Conservation (phyloP, 2,797 vertebrate species). For the Arctocebus calabarensis region DNA sequence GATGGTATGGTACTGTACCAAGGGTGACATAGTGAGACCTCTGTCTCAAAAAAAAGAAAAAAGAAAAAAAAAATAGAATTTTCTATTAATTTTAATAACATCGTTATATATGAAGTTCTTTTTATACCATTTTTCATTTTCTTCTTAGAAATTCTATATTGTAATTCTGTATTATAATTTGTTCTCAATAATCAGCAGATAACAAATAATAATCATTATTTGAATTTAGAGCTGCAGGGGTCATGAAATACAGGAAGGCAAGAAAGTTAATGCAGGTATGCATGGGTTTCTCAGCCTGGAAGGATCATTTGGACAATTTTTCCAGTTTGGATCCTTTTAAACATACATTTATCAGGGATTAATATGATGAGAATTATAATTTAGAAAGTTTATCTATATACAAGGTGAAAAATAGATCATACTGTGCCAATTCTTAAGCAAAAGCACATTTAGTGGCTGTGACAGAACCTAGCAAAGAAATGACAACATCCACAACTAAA, state of each 20-base stretch:
- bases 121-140: neutral
- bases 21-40: no score
- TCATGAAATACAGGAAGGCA: neutral
- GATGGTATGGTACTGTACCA: no score
- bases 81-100: conserved; percentile 17
- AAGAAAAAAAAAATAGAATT: neutral
- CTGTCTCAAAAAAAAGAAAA: no score
- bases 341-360: neutral
- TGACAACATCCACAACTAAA: neutral
- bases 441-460: neutral
- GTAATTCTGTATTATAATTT: no score
- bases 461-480: neutral
- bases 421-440: neutral
- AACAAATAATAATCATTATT: neutral
- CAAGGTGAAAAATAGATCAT: neutral
- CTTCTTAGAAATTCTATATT: neutral
- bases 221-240: neutral
- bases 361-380: conserved; percentile 15
- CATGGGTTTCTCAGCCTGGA: neutral
- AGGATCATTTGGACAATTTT: neutral
- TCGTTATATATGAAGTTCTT: neutral
- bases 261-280: neutral
- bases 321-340: neutral
- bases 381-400: neutral
- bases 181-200: neutral